Conservation (phyloP, 2,113 vertebrate species). For the Anser brachyrhynchus region DNA sequence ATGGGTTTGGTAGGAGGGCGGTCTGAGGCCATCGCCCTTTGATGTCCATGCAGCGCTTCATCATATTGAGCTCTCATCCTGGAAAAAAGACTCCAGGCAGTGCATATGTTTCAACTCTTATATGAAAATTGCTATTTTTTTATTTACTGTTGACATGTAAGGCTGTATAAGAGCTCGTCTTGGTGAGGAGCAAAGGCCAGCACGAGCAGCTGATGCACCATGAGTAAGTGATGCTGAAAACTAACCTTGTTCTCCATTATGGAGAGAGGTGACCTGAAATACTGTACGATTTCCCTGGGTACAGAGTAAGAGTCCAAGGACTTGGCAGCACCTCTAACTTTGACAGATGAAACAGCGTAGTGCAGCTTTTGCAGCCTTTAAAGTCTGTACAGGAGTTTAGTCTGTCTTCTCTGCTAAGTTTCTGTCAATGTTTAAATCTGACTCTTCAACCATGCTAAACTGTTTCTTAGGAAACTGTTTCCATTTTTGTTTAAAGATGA, state of each 20-base stretch:
- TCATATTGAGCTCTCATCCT: neutral
- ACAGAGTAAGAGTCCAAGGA: accelerated
- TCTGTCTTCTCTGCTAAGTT: neutral
- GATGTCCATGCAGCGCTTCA: neutral
- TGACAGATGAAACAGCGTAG: neutral
- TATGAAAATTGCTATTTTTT: neutral
- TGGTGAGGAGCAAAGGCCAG: neutral
- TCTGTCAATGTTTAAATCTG: slow-evolving; percentile 5
- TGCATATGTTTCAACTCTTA: neutral
- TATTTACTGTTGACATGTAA: neutral
- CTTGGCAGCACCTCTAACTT: neutral
- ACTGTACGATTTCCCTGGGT: neutral
- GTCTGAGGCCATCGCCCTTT: neutral
- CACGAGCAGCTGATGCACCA: neutral
- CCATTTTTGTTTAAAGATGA: neutral
- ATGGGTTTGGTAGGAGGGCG: neutral
- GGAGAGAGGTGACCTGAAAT: neutral
- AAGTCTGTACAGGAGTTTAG: neutral
- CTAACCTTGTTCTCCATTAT: neutral
- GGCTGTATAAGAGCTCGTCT: neutral
- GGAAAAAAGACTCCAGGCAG: neutral
- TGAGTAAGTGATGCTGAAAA: slow-evolving; percentile 9
- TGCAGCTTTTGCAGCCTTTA: slow-evolving; percentile 5
- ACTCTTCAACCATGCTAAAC: neutral
- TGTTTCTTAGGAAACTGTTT: neutral